Percentiles rank a stretch among this genome's conserved stretches.
Conservation (phyloP, 2,797 vertebrate species). For the Dipus sagitta region DNA sequence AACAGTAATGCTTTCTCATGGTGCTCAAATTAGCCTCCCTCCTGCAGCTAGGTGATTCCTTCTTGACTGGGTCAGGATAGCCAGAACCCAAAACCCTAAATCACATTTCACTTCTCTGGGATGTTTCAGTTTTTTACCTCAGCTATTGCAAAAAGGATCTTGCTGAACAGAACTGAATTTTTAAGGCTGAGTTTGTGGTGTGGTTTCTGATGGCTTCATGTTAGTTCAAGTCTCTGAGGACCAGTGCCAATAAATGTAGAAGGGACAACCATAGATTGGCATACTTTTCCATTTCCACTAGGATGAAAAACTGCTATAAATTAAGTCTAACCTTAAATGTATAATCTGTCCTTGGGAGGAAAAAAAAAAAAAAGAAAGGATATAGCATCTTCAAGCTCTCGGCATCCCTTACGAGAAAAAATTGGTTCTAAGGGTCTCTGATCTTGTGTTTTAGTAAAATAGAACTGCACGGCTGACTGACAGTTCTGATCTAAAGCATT, state of each 20-base stretch:
- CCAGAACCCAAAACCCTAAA: constrained; percentile 70
- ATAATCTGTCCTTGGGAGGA: constrained; percentile 91
- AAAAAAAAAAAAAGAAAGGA: constrained; percentile 69
- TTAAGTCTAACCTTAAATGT: constrained; percentile 92
- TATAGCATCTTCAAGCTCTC: constrained; percentile 90
- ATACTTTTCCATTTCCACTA: constrained; percentile 87
- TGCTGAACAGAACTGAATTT: constrained; percentile 84
- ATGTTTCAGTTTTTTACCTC: constrained; percentile 80
- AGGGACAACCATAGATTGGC: constrained; percentile 84
- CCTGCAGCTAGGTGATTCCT: neutral
- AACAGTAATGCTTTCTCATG: constrained; percentile 80
- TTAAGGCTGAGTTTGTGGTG: constrained; percentile 80
- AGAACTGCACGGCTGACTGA: constrained; percentile 95
- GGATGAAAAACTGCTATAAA: constrained; percentile 85
- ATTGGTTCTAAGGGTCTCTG: constrained; percentile 94
- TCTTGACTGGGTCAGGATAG: constrained; percentile 68
- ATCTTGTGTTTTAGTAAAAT: constrained; percentile 96
- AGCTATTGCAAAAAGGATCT: constrained; percentile 76
- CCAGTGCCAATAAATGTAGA: constrained; percentile 86
- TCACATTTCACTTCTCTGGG: constrained; percentile 65
- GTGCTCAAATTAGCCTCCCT: constrained; percentile 58
- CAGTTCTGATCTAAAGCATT: constrained; percentile 97
- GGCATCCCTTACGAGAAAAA: constrained; percentile 92
- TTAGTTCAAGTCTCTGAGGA: constrained; percentile 87
- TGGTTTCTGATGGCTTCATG: constrained; percentile 82